Evolutionary conservation across 2,888 invertebrate genomes (phyloP).

Genomic region (Cyclophora punctaria): DNA sequence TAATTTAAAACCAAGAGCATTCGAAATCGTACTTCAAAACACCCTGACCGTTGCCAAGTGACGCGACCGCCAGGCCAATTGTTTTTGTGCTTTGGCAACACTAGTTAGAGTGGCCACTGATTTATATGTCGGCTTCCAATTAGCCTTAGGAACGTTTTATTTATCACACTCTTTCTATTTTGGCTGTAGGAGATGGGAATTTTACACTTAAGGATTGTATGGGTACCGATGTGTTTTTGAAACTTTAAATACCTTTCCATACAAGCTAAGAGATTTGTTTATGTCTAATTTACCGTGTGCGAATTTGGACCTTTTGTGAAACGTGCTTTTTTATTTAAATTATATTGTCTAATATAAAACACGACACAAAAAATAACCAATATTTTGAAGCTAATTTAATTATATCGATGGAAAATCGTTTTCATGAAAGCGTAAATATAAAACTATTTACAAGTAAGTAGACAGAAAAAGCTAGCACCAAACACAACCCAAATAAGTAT

Average conservation of each 20-base stretch:
- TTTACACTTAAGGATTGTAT: constrained; percentile 10
- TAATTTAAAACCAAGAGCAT: constrained; percentile 3
- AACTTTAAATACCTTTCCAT: background rate
- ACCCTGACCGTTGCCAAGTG: constrained; percentile 31
- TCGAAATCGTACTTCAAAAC: constrained; percentile 18
- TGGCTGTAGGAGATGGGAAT: constrained; percentile 24
- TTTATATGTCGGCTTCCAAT: constrained; percentile 67
- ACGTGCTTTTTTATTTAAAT: too few species aligned
- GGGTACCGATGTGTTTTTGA: background rate
- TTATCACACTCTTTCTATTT: constrained; percentile 63
- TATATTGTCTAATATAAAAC: too few species aligned
- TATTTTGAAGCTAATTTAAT: background rate
- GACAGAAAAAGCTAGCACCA: too few species aligned
- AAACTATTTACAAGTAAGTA: too few species aligned
- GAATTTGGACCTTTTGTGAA: background rate
- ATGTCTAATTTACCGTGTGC: background rate
- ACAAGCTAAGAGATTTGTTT: background rate
- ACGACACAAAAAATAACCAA: too few species aligned
- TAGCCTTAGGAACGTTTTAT: constrained; percentile 62
- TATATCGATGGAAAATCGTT: background rate
- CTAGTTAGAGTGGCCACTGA: constrained; percentile 46
- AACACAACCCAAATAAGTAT: too few species aligned
- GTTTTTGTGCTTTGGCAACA: constrained; percentile 22
- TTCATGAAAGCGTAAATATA: constrained; percentile 13
- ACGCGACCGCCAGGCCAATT: constrained; percentile 23